phyloP scores from a whole-genome alignment of 2,797 vertebrate species.

The Anabas testudineus region DNA sequence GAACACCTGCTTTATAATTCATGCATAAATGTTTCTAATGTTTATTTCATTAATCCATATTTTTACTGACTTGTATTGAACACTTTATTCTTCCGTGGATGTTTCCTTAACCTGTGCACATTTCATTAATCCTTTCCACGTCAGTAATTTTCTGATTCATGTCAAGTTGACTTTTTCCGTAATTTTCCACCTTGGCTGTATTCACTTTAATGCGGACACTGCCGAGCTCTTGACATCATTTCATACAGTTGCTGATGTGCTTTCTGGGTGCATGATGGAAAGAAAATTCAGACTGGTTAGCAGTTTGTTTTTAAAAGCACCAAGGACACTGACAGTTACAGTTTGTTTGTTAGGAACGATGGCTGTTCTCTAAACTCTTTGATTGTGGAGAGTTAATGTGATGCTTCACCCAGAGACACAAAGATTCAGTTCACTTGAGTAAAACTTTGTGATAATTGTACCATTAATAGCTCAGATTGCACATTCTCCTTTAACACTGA shows the following conservation, averaged over 20 bases:
- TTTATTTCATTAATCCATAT: neutral
- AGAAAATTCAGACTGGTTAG: neutral
- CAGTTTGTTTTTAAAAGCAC: conserved; percentile 29
- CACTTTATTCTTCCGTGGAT: neutral
- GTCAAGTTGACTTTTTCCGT: no score
- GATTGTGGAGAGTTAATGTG: conserved; percentile 1
- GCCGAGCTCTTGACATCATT: neutral
- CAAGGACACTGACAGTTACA: neutral
- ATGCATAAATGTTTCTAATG: neutral
- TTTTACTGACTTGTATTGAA: neutral
- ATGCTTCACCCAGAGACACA: neutral
- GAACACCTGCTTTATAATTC: neutral
- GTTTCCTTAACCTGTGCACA: no score
- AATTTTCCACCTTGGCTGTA: neutral
- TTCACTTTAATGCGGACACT: neutral
- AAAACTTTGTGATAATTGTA: neutral
- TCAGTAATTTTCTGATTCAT: neutral
- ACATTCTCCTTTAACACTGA: neutral
- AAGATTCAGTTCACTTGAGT: neutral
- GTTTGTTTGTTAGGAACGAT: neutral
- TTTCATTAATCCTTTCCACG: conserved; percentile 19
- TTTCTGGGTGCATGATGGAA: conserved; percentile 1
- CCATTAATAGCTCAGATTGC: neutral
- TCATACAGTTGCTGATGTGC: conserved; percentile 27
- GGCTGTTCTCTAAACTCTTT: no score